These are phyloP conservation scores for Molanna angustata DNA, from an alignment of 2,888 invertebrate genomes.

Conservation along the genomic window DNA sequence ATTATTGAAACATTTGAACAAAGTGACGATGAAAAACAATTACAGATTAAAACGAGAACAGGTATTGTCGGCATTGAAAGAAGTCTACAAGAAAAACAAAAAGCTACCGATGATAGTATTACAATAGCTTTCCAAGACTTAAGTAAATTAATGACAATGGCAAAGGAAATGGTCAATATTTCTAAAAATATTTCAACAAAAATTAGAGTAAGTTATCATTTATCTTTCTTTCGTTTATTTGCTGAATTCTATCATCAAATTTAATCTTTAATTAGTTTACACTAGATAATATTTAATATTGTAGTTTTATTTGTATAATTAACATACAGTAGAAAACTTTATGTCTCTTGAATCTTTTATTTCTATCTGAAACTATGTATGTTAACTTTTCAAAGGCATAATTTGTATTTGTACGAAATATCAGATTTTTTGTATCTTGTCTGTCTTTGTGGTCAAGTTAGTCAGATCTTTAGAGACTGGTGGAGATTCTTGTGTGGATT, in stretches of 20 bases:
- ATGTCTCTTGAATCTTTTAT: too few relatives aligned
- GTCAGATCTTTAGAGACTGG: too few relatives aligned
- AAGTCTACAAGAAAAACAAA: constrained; percentile 85
- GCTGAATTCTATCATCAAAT: neutral
- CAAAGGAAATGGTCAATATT: constrained; percentile 94
- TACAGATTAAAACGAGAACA: constrained; percentile 65
- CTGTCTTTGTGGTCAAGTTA: too few relatives aligned
- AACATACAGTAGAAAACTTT: too few relatives aligned
- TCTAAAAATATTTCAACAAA: constrained; percentile 90
- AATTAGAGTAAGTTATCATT: constrained; percentile 63
- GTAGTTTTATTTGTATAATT: too few relatives aligned
- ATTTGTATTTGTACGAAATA: too few relatives aligned
- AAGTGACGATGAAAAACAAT: constrained; percentile 30
- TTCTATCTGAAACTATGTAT: too few relatives aligned
- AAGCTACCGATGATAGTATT: constrained; percentile 89
- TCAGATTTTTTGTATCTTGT: too few relatives aligned
- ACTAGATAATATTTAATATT: too few relatives aligned
- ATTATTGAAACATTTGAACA: constrained; percentile 19
- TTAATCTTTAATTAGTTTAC: too few relatives aligned
- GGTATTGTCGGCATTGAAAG: constrained; percentile 97
- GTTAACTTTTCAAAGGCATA: too few relatives aligned
- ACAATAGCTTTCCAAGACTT: constrained; percentile 94
- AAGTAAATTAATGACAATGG: constrained; percentile 90
- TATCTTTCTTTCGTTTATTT: neutral
- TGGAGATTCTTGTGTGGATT: too few relatives aligned